Conservation (phyloP, 2,888 invertebrate species). For the Pardosa pseudoannulata region DNA sequence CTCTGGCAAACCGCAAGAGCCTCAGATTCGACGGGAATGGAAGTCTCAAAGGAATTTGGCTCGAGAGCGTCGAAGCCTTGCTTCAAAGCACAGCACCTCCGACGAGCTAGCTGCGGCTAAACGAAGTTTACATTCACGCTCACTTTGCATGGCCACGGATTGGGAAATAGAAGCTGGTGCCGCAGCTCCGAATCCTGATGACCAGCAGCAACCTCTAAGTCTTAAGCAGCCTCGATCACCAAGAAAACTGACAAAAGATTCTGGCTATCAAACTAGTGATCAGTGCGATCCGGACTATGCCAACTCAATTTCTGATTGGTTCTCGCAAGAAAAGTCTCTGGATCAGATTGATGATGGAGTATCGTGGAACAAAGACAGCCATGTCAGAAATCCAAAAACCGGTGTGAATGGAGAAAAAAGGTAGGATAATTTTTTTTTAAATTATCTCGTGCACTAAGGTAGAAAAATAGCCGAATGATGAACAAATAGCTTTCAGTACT, state of each 20-base stretch:
- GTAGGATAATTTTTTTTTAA: slow-evolving; percentile 18
- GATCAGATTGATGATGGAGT: slow-evolving; percentile 7
- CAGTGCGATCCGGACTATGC: slow-evolving; percentile 71
- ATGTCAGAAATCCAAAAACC: slow-evolving; percentile 1
- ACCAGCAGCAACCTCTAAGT: not conserved
- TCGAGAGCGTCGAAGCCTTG: slow-evolving; percentile 53
- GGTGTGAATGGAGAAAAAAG: slow-evolving; percentile 10
- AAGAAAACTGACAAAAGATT: slow-evolving; percentile 69
- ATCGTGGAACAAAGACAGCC: slow-evolving; percentile 25
- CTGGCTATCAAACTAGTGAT: slow-evolving; percentile 70
- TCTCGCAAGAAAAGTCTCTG: slow-evolving; percentile 38
- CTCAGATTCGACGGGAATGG: slow-evolving; percentile 58
- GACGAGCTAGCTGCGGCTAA: slow-evolving; percentile 28
- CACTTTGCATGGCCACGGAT: slow-evolving; percentile 53
- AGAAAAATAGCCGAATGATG: no score
- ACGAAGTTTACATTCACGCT: slow-evolving; percentile 54
- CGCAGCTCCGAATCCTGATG: not conserved
- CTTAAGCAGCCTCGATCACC: slow-evolving; percentile 47
- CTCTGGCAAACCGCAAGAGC: slow-evolving; percentile 11
- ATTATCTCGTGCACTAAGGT: no score
- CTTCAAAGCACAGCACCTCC: slow-evolving; percentile 21
- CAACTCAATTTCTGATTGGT: slow-evolving; percentile 67
- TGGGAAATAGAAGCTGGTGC: slow-evolving; percentile 21
- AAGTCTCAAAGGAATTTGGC: slow-evolving; percentile 68
- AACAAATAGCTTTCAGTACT: no score